These are phyloP conservation scores for Sardinella longiceps DNA, from an alignment of 2,797 vertebrate genomes.

Conservation along the genomic window DNA sequence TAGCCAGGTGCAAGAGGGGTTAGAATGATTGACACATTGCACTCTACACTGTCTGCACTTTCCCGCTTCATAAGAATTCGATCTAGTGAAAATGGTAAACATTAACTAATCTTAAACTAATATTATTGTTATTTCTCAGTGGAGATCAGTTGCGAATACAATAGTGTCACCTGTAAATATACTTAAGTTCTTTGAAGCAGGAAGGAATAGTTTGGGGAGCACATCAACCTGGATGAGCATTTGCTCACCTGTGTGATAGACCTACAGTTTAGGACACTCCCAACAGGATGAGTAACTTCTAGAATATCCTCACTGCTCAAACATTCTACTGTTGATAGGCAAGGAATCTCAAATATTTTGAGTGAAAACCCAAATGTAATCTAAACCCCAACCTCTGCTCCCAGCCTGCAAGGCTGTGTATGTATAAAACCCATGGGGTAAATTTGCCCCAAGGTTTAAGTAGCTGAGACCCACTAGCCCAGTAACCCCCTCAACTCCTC, in stretches of 20 bases:
- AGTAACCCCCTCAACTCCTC: constrained; percentile 21
- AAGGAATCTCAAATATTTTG: not conserved
- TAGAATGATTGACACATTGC: constrained; percentile 15
- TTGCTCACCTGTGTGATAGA: constrained; percentile 33
- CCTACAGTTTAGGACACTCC: not conserved
- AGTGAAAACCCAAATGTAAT: not conserved
- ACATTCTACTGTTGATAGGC: not conserved
- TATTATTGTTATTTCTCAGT: constrained; percentile 13
- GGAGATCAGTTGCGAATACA: not conserved
- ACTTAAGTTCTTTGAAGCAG: not conserved
- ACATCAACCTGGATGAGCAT: constrained; percentile 32
- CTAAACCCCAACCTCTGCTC: not conserved
- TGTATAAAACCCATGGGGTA: not conserved
- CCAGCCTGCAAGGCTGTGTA: not conserved
- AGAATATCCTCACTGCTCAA: not conserved
- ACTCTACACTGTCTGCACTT: not conserved
- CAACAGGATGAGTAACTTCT: not conserved
- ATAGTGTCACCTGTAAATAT: not conserved
- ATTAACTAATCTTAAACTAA: constrained; percentile 17
- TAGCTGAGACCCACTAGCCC: constrained; percentile 11
- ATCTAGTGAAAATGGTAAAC: constrained; percentile 17
- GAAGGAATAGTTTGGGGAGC: constrained; percentile 26
- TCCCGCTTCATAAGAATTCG: not conserved
- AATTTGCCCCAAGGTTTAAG: constrained; percentile 8
- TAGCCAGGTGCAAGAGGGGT: not conserved